Evolutionary conservation across 1,140 invertebrate genomes (phyloP).

Genomic region (Musca vetustissima): DNA sequence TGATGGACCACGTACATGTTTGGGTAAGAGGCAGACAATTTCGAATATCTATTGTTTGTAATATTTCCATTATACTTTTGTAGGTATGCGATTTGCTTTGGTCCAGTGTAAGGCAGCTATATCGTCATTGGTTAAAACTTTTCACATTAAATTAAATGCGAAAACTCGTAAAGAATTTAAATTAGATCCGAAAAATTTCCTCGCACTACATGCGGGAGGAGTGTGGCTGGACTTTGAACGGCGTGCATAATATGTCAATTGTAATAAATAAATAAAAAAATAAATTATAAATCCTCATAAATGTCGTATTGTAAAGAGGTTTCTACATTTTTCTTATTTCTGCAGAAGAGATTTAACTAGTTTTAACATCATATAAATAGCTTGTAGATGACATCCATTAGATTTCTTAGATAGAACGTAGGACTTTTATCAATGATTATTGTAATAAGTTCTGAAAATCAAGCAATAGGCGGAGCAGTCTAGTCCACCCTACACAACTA

Average conservation of each 20-base stretch:
- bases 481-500: too few relatives aligned
- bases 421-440: too few relatives aligned
- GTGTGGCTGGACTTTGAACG: conserved; percentile 45
- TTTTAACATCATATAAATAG: too few relatives aligned
- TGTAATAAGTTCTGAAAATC: too few relatives aligned
- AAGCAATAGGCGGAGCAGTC: too few relatives aligned
- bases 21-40: conserved; percentile 58
- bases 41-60: neutral
- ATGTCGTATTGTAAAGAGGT: too few relatives aligned
- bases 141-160: conserved; percentile 34
- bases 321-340: too few relatives aligned
- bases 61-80: neutral
- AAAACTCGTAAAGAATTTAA: conserved; percentile 36
- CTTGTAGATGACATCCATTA: too few relatives aligned
- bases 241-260: neutral
- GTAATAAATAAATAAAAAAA: too few relatives aligned
- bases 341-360: too few relatives aligned
- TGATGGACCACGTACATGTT: conserved; percentile 67
- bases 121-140: conserved; percentile 42
- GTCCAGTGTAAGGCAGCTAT: conserved; percentile 44
- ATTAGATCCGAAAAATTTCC: conserved; percentile 44
- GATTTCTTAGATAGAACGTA: too few relatives aligned
- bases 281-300: too few relatives aligned
- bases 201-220: conserved; percentile 45
- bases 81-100: conserved; percentile 42